phyloP scores from a whole-genome alignment of 2,113 vertebrate genomes.

The Hyla sarda region DNA sequence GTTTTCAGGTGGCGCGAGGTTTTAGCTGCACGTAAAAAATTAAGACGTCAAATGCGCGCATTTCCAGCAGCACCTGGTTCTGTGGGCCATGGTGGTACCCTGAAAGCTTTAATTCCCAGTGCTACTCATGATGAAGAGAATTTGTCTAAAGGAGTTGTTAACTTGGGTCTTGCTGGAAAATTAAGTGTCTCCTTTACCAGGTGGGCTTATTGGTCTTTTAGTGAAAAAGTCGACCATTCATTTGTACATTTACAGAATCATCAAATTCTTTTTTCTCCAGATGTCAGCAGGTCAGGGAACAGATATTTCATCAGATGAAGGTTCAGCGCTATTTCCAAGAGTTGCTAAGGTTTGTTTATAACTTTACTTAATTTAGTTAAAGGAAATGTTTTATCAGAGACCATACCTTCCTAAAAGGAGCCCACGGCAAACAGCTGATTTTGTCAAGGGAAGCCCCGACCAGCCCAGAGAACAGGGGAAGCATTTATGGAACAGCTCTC shows the following conservation, averaged over 20 bases:
- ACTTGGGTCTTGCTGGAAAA: slow-evolving; percentile 85
- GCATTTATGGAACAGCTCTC: too few species aligned
- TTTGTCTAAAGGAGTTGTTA: slow-evolving; percentile 79
- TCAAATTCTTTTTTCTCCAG: slow-evolving; percentile 68
- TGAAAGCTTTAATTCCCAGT: slow-evolving; percentile 85
- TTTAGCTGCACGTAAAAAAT: slow-evolving; percentile 83
- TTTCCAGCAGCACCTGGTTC: slow-evolving; percentile 94
- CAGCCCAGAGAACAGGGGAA: too few species aligned
- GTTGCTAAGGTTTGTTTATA: slow-evolving; percentile 79
- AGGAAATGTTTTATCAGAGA: slow-evolving; percentile 40
- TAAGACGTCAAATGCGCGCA: slow-evolving; percentile 91
- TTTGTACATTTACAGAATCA: background rate
- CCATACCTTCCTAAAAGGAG: too few species aligned
- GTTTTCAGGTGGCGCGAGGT: slow-evolving; percentile 87
- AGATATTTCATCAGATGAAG: slow-evolving; percentile 81
- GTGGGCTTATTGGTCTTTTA: slow-evolving; percentile 66
- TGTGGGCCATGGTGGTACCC: slow-evolving; percentile 75
- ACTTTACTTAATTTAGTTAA: slow-evolving; percentile 54
- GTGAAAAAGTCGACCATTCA: background rate
- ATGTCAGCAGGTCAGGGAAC: slow-evolving; percentile 75
- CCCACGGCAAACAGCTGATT: too few species aligned
- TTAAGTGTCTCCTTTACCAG: slow-evolving; percentile 86
- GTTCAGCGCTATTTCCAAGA: slow-evolving; percentile 84
- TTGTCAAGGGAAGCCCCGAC: too few species aligned
- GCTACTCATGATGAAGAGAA: slow-evolving; percentile 77